Percentiles rank a stretch among this genome's conserved stretches.
Conservation (phyloP, 2,113 vertebrate genomes). For the Picathartes gymnocephalus region DNA sequence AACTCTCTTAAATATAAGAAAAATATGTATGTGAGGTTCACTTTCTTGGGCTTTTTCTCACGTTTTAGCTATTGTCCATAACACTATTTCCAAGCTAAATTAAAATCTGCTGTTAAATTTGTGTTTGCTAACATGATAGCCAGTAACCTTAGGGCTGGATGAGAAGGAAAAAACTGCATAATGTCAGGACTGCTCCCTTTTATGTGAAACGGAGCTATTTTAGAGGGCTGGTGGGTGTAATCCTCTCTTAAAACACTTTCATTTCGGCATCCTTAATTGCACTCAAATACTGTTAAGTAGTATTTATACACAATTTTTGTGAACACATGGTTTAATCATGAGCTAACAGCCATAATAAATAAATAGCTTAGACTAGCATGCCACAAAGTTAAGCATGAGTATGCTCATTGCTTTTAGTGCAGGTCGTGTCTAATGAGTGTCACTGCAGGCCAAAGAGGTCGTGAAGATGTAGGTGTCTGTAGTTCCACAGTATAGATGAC, state of each 20-base stretch:
- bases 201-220: not conserved
- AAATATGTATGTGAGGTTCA: not conserved
- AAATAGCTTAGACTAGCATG: not conserved
- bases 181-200: not conserved
- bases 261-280: not conserved
- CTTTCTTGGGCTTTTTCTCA: not conserved
- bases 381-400: not conserved
- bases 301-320: not conserved
- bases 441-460: not conserved
- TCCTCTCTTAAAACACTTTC: not conserved
- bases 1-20: not conserved
- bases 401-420: not conserved
- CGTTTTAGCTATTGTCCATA: not conserved
- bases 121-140: not conserved
- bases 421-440: not conserved
- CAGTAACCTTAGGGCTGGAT: not conserved
- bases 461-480: not conserved
- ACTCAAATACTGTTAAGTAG: not conserved
- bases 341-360: not conserved
- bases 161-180: not conserved
- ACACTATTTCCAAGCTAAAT: not conserved
- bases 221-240: not conserved
- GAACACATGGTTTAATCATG: not conserved
- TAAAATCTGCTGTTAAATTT: not conserved
- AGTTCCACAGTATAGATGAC: not conserved